A percentile compares a stretch with the other conserved stretches of the same genome.
Evolutionary conservation across 2,888 invertebrate genomes (phyloP).

Genomic region (Drosophila falleni): DNA sequence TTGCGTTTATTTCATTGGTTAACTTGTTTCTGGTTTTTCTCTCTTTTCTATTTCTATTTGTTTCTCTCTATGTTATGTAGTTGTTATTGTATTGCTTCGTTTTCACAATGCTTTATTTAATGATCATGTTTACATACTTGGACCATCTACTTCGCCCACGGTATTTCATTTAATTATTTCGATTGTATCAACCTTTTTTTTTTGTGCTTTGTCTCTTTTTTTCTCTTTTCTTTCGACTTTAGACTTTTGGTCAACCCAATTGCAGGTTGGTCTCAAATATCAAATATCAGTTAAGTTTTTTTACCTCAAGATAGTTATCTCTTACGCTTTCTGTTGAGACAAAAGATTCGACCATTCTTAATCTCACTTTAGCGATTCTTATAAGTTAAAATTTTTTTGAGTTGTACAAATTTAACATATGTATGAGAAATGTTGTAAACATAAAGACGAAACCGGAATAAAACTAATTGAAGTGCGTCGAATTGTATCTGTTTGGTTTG

Average conservation of each 20-base stretch:
- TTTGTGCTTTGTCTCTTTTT: constrained; percentile 4
- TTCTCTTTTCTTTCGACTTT: not conserved
- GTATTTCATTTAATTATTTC: constrained; percentile 54
- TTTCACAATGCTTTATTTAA: constrained; percentile 69
- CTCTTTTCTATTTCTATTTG: constrained; percentile 55
- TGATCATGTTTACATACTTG: constrained; percentile 75
- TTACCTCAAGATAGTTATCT: not conserved
- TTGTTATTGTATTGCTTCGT: constrained; percentile 53
- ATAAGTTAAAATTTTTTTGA: too few species aligned
- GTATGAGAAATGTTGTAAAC: not conserved
- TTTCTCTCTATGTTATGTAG: constrained; percentile 27
- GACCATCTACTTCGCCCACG: constrained; percentile 67
- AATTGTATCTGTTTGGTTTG: not conserved
- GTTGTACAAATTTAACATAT: not conserved
- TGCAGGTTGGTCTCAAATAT: not conserved
- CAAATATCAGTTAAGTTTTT: not conserved
- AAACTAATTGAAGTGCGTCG: constrained; percentile 2
- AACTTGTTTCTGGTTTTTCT: constrained; percentile 68
- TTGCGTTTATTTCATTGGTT: constrained; percentile 81
- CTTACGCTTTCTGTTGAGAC: not conserved
- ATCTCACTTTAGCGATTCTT: too few species aligned
- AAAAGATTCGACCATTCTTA: too few species aligned
- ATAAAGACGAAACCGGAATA: not conserved
- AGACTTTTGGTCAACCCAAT: constrained; percentile 29
- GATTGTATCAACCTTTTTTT: constrained; percentile 38